A percentile compares a stretch with the other conserved stretches of the same genome.
These are phyloP conservation scores for Steinernema hermaphroditum DNA, from an alignment of 2,888 invertebrate genomes.

Conservation along the genomic window DNA sequence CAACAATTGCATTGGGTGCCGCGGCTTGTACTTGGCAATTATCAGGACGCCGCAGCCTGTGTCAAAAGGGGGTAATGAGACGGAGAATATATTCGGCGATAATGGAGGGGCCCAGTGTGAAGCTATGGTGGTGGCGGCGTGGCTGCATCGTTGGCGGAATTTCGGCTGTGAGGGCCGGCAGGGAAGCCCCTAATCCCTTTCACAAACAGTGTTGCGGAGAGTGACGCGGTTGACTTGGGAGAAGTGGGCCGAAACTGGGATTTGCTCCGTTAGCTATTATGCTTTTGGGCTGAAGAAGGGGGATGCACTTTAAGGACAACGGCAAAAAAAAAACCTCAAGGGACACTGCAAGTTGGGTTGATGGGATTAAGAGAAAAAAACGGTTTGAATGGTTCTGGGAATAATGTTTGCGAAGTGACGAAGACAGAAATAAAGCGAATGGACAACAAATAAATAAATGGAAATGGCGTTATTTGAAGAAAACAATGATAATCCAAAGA, in stretches of 20 bases:
- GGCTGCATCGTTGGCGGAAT: no score
- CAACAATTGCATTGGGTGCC: conserved; percentile 14
- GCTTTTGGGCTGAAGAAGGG: neutral
- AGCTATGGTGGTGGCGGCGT: no score
- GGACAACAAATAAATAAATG: no score
- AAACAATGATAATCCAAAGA: no score
- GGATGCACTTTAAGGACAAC: neutral
- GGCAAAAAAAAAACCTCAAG: neutral
- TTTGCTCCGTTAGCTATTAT: neutral
- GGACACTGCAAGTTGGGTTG: neutral
- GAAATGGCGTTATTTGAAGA: no score
- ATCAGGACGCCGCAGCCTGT: neutral
- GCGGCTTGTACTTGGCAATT: conserved; percentile 19
- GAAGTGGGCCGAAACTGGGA: conserved; percentile 1
- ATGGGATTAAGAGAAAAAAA: no score
- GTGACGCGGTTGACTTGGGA: conserved; percentile 5
- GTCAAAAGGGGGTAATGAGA: conserved; percentile 19
- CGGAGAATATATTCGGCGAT: neutral
- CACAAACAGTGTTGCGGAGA: conserved; percentile 12
- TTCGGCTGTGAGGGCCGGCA: neutral
- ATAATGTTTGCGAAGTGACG: no score
- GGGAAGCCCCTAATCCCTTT: conserved; percentile 15
- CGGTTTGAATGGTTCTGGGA: no score
- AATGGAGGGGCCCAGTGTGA: no score
- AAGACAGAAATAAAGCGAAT: no score